A percentile compares a stretch with the other conserved stretches of the same genome.
phyloP scores from a whole-genome alignment of 2,888 invertebrate species.

The Drosophila aldrichi region DNA sequence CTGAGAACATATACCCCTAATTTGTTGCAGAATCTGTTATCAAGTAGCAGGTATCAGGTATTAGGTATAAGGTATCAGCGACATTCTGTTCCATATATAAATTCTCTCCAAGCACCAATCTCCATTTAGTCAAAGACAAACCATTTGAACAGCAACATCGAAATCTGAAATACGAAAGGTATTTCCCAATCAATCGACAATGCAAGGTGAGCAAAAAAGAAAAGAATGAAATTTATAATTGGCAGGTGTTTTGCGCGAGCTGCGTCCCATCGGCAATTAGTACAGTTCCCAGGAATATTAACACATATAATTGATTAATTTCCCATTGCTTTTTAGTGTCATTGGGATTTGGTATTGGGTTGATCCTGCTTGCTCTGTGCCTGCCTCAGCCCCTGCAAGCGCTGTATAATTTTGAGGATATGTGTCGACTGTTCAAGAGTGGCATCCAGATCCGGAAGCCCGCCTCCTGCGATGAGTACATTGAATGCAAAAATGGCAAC shows the following conservation, averaged over 20 bases:
- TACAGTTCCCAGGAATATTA: not conserved
- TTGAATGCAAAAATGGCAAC: constrained; percentile 58
- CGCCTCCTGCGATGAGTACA: constrained; percentile 76
- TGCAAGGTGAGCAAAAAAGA: constrained; percentile 34
- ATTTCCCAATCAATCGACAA: constrained; percentile 38
- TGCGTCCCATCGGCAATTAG: not conserved
- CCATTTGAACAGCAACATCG: constrained; percentile 26
- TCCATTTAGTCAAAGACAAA: constrained; percentile 58
- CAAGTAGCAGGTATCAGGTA: constrained; percentile 23
- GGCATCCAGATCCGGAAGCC: constrained; percentile 73
- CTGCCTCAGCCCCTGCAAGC: constrained; percentile 19
- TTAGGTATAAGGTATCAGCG: constrained; percentile 42
- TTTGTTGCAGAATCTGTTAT: constrained; percentile 49
- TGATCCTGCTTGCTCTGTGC: constrained; percentile 41
- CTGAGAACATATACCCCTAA: constrained; percentile 42
- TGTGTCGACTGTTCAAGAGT: constrained; percentile 73
- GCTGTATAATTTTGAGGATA: constrained; percentile 29
- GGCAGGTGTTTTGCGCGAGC: constrained; percentile 1
- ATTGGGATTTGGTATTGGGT: constrained; percentile 26
- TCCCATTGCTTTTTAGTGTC: constrained; percentile 18
- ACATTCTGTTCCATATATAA: constrained; percentile 63
- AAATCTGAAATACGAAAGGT: constrained; percentile 9
- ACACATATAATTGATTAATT: not conserved
- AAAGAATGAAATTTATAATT: not conserved
- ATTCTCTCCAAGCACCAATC: constrained; percentile 31